phyloP scores from a whole-genome alignment of 2,888 invertebrate genomes.

The Aproaerema taeniolella region DNA sequence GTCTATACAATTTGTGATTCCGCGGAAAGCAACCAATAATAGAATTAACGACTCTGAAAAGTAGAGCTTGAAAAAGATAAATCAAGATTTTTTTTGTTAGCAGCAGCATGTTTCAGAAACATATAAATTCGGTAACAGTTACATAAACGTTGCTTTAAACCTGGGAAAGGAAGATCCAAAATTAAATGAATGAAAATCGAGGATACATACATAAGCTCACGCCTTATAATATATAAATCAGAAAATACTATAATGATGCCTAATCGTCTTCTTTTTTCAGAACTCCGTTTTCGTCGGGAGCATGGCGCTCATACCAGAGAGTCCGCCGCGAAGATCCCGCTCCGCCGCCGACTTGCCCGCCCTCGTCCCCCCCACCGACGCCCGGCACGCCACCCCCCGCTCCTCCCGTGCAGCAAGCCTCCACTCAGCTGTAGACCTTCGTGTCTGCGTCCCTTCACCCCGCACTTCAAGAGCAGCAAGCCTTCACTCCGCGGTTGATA shows the following conservation, averaged over 20 bases:
- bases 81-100: too few species aligned
- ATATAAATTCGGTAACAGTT: too few species aligned
- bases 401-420: slow-evolving; percentile 66
- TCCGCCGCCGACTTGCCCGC: slow-evolving; percentile 91
- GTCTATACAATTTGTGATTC: too few species aligned
- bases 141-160: too few species aligned
- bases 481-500: slow-evolving; percentile 58
- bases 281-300: slow-evolving; percentile 91
- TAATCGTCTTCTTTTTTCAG: slow-evolving; percentile 69
- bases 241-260: neutral
- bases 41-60: too few species aligned
- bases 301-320: slow-evolving; percentile 81
- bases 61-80: too few species aligned
- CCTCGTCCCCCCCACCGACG: slow-evolving; percentile 75
- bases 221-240: too few species aligned
- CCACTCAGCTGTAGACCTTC: slow-evolving; percentile 62
- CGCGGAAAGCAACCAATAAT: too few species aligned
- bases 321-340: slow-evolving; percentile 86
- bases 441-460: slow-evolving; percentile 56
- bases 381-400: slow-evolving; percentile 46
- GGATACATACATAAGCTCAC: too few species aligned
- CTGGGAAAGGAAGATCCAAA: too few species aligned
- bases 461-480: slow-evolving; percentile 61
- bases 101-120: too few species aligned
- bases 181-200: too few species aligned